Conservation (phyloP, 2,888 invertebrate genomes). For the Parnassius orleans region DNA sequence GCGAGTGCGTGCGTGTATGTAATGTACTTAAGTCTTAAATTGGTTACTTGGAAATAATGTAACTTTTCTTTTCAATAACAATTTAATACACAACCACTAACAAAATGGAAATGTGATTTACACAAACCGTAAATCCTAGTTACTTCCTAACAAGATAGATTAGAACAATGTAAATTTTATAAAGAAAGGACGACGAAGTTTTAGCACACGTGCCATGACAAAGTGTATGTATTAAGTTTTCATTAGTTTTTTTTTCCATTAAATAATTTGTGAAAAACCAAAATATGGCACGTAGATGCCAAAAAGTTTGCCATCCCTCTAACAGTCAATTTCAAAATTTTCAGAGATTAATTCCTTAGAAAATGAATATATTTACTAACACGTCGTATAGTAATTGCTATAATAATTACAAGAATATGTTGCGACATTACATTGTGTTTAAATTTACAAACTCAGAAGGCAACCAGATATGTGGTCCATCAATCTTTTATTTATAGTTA, state of each 20-base stretch:
- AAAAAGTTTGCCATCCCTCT: neutral
- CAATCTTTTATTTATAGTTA: neutral
- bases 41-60: neutral
- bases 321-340: no score
- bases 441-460: neutral
- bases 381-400: no score
- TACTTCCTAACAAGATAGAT: constrained; percentile 4
- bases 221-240: no score
- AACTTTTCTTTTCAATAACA: constrained; percentile 15
- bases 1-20: no score
- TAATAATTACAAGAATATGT: constrained; percentile 3
- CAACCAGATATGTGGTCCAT: constrained; percentile 2
- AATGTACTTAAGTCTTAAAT: no score
- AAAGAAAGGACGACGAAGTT: neutral
- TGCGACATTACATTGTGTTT: neutral
- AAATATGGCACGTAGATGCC: neutral
- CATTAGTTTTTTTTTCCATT: neutral
- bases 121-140: constrained; percentile 15
- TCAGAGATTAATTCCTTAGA: no score
- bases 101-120: constrained; percentile 22
- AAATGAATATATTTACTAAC: no score
- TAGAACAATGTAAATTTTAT: neutral
- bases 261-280: no score
- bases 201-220: no score
- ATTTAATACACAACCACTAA: constrained; percentile 26